A percentile compares a stretch with the other conserved stretches of the same genome.
These are phyloP conservation scores for Solea solea DNA, from an alignment of 2,113 vertebrate species.

Conservation along the genomic window DNA sequence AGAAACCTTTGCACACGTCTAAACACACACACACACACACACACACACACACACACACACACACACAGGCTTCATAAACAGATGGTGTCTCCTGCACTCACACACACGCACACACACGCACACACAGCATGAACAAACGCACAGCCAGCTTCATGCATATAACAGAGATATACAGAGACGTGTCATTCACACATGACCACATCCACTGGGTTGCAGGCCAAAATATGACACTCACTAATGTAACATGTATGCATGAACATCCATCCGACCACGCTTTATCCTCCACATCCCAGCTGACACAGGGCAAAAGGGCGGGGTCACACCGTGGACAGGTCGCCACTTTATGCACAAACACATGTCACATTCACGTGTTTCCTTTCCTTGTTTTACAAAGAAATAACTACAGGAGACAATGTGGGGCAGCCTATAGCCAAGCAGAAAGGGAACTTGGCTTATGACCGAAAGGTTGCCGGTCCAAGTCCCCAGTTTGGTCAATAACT, in stretches of 20 bases:
- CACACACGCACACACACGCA: constrained; percentile 1
- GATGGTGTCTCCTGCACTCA: constrained; percentile 44
- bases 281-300: neutral
- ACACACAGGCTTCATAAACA: constrained; percentile 49
- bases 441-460: too few species aligned
- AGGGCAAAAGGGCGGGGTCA: too few species aligned
- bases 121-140: constrained; percentile 16
- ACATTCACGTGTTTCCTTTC: too few species aligned
- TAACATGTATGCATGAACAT: neutral
- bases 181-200: constrained; percentile 37
- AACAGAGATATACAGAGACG: constrained; percentile 3
- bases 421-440: too few species aligned
- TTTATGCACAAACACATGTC: too few species aligned
- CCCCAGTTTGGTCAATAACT: too few species aligned
- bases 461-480: too few species aligned
- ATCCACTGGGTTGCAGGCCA: constrained; percentile 15
- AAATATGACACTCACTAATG: constrained; percentile 31
- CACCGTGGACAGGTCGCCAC: too few species aligned
- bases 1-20: constrained; percentile 62
- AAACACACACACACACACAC: constrained; percentile 57
- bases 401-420: too few species aligned
- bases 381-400: too few species aligned
- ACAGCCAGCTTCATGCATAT: neutral
- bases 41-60: constrained; percentile 34
- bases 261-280: neutral